Conservation (phyloP, 2,888 invertebrate genomes). For the Trichopria drosophilae region DNA sequence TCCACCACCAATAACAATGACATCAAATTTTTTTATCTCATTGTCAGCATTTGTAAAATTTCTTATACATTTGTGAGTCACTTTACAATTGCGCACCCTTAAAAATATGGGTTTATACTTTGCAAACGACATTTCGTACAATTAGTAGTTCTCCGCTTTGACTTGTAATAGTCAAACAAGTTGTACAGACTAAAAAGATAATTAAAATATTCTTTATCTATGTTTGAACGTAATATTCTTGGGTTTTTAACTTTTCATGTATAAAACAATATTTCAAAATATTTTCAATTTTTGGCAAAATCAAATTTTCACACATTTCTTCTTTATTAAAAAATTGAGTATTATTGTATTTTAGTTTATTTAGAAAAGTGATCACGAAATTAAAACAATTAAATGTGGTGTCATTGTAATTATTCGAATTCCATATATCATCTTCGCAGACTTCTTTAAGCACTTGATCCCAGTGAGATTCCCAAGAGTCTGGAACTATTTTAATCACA, state of each 20-base stretch:
- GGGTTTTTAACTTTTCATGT: conserved; percentile 70
- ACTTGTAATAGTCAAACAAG: too few relatives aligned
- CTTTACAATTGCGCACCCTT: conserved; percentile 4
- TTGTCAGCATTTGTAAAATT: conserved; percentile 20
- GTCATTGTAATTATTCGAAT: conserved; percentile 72
- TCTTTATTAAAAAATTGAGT: conserved; percentile 45
- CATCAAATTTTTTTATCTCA: conserved; percentile 62
- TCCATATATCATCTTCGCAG: conserved; percentile 68
- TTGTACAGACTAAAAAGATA: conserved; percentile 4
- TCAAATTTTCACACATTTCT: conserved; percentile 76
- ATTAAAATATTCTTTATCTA: conserved; percentile 4
- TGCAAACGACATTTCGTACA: conserved; percentile 36
- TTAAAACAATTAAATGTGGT: conserved; percentile 82
- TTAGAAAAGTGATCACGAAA: conserved; percentile 80
- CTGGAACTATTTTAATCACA: conserved; percentile 42
- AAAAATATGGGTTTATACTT: conserved; percentile 25
- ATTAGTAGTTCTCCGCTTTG: background rate
- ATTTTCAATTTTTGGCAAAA: conserved; percentile 78
- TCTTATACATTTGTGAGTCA: conserved; percentile 26
- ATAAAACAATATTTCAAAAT: conserved; percentile 84
- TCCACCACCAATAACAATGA: conserved; percentile 85
- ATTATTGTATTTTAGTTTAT: conserved; percentile 66
- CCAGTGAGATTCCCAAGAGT: conserved; percentile 51
- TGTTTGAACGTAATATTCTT: conserved; percentile 59
- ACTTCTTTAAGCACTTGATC: conserved; percentile 51